Evolutionary conservation across 64 coral and sea anemone species (phyloP), one percentile per base, ranked within the genome.

Genomic region (Stichodactyla mertensii): DNA sequence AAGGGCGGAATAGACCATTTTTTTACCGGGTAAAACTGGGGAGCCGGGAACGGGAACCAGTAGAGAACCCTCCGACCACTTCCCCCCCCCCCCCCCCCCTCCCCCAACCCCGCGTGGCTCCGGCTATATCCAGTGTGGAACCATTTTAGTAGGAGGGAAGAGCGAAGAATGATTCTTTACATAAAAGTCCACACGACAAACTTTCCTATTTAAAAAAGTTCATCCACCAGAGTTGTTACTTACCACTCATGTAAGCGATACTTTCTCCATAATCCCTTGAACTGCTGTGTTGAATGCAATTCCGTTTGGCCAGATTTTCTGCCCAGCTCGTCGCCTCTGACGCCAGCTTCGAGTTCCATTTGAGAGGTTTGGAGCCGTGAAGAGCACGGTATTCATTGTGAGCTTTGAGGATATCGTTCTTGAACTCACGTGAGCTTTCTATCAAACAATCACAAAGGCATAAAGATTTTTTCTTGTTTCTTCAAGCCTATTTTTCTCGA

Each of bases 231-330:
- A 36, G 2, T 36, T 36, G 31, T 36, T 36, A 36, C 69, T 87
- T 90, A 96, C 94, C 94, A 51, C 90, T 92, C 94, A 96, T 96
- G 52, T 96, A 96, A 80, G 91, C 91, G 20, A 96, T 96, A 27
- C 91, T 96, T 58, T 96, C 94, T 84, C 94, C 94, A 67, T 90
- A 96, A 64, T 96, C 94, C 53, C 91, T 96, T 0, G 94, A 92
- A 55, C 87, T 71, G 81, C 94, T 96, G 12, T 92, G 91, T 52
- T 96, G 94, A 85, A 96, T 96, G 57, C 85, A 87, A 54, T 96
- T 96, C 36, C 94, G 89, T 90, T 18, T 87, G 53, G 16, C 94
- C 15, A 58, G 15, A 31, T 80, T 91, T 55, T 91, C 89, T 18
- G 94, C 94, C 94, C 94, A 96, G 79, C 64, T 88, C 61, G 93